phyloP scores from a whole-genome alignment of 2,888 invertebrate species.

The Cheilosia vernalis region DNA sequence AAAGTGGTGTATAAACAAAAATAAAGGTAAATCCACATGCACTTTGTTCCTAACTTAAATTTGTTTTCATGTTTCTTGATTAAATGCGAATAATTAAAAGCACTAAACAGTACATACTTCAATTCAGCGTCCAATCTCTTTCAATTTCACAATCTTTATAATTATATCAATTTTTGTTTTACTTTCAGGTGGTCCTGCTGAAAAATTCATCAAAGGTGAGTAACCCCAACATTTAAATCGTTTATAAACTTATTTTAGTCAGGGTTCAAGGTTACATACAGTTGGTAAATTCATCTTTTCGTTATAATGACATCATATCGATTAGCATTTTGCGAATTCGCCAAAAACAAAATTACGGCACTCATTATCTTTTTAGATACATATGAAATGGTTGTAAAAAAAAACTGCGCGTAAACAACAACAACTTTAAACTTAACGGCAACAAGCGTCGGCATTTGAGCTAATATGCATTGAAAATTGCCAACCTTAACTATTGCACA shows the following conservation, averaged over 20 bases:
- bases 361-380: background rate
- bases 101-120: no score
- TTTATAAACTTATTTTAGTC: background rate
- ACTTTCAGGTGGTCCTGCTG: constrained; percentile 26
- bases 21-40: no score
- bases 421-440: background rate
- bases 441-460: no score
- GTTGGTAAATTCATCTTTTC: no score
- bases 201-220: constrained; percentile 40
- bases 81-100: no score
- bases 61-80: no score
- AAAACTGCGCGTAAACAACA: background rate
- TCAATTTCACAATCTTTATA: background rate
- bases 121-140: no score
- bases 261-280: background rate
- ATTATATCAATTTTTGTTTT: background rate
- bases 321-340: background rate
- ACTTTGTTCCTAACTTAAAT: no score
- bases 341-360: background rate
- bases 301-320: background rate
- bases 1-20: no score
- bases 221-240: background rate
- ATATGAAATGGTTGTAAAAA: background rate
- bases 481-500: constrained; percentile 24
- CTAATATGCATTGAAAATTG: constrained; percentile 2